Evolutionary conservation across 1,140 invertebrate species (phyloP).

Genomic region (Pseudomyrmex concolor): DNA sequence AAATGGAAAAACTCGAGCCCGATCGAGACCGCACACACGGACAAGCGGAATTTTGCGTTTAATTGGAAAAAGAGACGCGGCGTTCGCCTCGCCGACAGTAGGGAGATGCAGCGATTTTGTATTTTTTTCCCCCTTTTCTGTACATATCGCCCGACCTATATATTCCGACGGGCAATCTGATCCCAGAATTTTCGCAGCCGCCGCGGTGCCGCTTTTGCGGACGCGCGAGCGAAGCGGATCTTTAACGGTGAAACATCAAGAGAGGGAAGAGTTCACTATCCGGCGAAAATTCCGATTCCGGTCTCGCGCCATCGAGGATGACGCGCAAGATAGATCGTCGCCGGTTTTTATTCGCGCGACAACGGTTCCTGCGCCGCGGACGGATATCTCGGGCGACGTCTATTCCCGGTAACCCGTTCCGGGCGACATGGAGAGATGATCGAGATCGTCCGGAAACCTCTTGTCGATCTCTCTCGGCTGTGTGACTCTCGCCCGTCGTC

Average conservation of each 20-base stretch:
- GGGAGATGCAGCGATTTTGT: conserved; percentile 56
- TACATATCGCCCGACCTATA: not conserved
- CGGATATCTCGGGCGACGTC: conserved; percentile 36
- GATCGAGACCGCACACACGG: not conserved
- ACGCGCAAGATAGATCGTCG: conserved; percentile 65
- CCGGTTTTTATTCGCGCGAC: conserved; percentile 57
- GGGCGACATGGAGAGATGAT: conserved; percentile 26
- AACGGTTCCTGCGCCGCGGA: conserved; percentile 26
- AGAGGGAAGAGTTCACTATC: conserved; percentile 26
- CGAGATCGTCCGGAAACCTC: conserved; percentile 35
- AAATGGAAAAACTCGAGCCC: conserved; percentile 68
- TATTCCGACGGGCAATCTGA: conserved; percentile 22
- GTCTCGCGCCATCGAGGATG: conserved; percentile 17
- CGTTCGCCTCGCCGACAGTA: not conserved
- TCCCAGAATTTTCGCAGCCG: conserved; percentile 25
- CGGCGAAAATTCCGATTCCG: conserved; percentile 55
- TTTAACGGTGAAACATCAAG: conserved; percentile 34
- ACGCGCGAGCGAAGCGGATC: conserved; percentile 16
- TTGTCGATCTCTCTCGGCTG: conserved; percentile 23
- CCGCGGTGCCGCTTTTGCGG: not conserved
- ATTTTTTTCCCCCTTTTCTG: conserved; percentile 37
- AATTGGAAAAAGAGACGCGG: conserved; percentile 69
- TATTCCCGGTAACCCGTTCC: conserved; percentile 42
- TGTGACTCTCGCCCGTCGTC: conserved; percentile 13
- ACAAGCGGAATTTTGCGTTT: conserved; percentile 63